phyloP scores from a whole-genome alignment of 2,888 invertebrate species.

The Microplitis deprimator region DNA sequence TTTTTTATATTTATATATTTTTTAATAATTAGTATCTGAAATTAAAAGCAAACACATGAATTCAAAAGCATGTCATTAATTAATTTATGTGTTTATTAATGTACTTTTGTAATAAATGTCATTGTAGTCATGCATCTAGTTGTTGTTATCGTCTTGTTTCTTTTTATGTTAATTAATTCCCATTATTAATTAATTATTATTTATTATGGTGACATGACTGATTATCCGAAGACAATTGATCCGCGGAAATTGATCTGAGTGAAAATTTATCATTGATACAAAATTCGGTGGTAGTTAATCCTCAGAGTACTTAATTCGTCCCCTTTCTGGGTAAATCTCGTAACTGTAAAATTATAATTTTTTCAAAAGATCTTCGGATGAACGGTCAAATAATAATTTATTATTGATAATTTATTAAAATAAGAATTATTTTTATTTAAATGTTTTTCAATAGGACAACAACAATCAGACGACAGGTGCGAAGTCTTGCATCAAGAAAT shows the following conservation, averaged over 20 bases:
- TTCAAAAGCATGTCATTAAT: background rate
- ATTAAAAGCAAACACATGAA: background rate
- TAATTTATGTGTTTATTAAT: background rate
- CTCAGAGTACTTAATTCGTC: no score
- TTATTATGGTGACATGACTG: no score
- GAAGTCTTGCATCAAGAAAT: constrained; percentile 68
- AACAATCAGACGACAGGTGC: constrained; percentile 63
- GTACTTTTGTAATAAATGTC: constrained; percentile 1
- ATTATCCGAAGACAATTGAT: no score
- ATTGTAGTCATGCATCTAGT: background rate
- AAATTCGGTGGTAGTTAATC: no score
- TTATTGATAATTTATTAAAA: background rate
- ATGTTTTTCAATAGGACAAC: constrained; percentile 63
- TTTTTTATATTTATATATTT: background rate
- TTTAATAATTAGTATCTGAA: background rate
- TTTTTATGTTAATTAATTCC: background rate
- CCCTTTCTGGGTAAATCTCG: no score
- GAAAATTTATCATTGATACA: no score
- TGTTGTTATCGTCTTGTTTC: background rate
- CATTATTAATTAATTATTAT: background rate
- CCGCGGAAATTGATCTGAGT: no score
- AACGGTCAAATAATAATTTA: no score
- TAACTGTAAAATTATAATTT: no score
- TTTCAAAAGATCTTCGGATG: no score
- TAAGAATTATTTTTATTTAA: constrained; percentile 49